Evolutionary conservation across 2,888 invertebrate species (phyloP), one percentile per base, ranked within the genome.

Genomic region (Rhagonycha fulva): DNA sequence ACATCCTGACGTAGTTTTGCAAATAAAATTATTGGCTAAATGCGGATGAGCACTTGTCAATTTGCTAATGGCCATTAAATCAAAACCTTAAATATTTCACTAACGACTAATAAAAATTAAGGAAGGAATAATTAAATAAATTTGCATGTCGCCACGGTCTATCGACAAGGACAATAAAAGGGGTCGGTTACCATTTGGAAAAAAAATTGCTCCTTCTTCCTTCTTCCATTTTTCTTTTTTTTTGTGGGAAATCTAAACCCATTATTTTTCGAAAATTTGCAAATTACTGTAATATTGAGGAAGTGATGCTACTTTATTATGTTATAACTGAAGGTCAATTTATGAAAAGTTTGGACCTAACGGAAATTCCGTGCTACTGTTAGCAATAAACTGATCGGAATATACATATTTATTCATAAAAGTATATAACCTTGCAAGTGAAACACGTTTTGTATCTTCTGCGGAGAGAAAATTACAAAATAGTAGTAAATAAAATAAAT

Each of bases 1-100:
- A 85, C 86, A 86, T 87, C 87, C 87, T 86, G 86, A 85, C 84
- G 83, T 81, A 73, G 75, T 80, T 76, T 74, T 75, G 78, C 74
- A 78, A 78, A 78, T 72, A 76, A 75, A 79, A 73, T 80, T 80
- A 47, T 47, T 47, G 75, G 72, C 75, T 78, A 80, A 81, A 80
- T 81, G 80, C 81, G 81, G 81, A 81, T 79, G 81, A 75, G 75
- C 74, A 74, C 60, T 78, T 77, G 74, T 75, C 77, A 80, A 81
- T 80, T 80, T 75, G 77, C 71, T 78, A 80, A 80, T 81, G 78
- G 76, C 67, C 62, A 69, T 68, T 66, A 71, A 68, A 19, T 28
- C 28, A 66, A 66, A 66, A n/a, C 63, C 63, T 26, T 66, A 47
- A 47, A 47, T 47, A 32, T 32, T 32, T 32, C 32, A 19, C 19